Conservation (phyloP, 2,113 vertebrate species). For the Ophiodon elongatus region DNA sequence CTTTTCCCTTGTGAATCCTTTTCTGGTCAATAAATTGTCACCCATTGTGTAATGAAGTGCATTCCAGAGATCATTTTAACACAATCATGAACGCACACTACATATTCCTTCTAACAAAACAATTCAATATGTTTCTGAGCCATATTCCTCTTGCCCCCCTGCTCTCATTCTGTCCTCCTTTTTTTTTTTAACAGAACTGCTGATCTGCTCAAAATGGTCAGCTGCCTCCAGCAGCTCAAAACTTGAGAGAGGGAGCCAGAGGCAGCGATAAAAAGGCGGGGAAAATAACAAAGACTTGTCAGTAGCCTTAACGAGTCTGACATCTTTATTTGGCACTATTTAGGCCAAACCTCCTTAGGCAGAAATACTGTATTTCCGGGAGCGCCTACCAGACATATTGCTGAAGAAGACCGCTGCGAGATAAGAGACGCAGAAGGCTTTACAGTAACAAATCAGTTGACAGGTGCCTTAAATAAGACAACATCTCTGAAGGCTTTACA, state of each 20-base stretch:
- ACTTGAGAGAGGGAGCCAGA: constrained; percentile 54
- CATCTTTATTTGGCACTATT: constrained; percentile 71
- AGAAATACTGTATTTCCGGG: constrained; percentile 52
- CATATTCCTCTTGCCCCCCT: constrained; percentile 4
- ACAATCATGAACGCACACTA: not conserved
- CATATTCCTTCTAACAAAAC: not conserved
- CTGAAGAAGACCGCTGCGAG: constrained; percentile 52
- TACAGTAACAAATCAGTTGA: constrained; percentile 76
- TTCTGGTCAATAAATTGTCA: not conserved
- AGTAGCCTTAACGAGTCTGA: constrained; percentile 68
- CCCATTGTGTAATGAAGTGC: not conserved
- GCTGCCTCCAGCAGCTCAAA: constrained; percentile 58
- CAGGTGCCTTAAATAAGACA: constrained; percentile 80
- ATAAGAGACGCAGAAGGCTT: constrained; percentile 65
- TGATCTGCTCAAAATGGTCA: constrained; percentile 64
- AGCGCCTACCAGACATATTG: constrained; percentile 54
- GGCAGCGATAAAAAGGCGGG: constrained; percentile 36
- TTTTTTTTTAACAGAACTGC: constrained; percentile 49
- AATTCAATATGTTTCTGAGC: not conserved
- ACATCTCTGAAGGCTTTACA: constrained; percentile 68
- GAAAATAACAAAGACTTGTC: constrained; percentile 50
- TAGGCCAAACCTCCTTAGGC: constrained; percentile 59
- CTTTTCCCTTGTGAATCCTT: not conserved
- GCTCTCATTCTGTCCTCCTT: constrained; percentile 40
- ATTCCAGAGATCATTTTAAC: constrained; percentile 1